phyloP scores from a whole-genome alignment of 2,113 vertebrate genomes.

The Onychostoma macrolepis region DNA sequence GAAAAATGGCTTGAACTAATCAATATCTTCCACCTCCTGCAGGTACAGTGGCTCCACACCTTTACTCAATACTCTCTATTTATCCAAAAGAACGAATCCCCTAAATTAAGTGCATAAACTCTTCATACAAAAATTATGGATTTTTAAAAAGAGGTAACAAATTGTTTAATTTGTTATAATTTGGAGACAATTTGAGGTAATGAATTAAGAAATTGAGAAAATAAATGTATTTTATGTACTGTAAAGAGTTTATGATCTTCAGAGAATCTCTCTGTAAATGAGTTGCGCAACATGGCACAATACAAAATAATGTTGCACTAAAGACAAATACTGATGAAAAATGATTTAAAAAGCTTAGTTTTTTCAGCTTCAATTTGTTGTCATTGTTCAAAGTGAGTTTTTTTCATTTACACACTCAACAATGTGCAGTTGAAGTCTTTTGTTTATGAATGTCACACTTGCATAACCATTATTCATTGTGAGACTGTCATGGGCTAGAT shows the following conservation, averaged over 20 bases:
- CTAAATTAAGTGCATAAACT: not conserved
- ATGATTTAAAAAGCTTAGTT: not conserved
- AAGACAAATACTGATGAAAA: not conserved
- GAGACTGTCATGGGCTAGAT: constrained; percentile 26
- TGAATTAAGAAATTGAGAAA: not conserved
- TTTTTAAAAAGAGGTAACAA: not conserved
- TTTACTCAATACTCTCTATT: not conserved
- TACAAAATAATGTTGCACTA: not conserved
- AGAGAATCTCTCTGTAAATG: constrained; percentile 1
- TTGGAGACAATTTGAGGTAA: not conserved
- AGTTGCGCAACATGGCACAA: constrained; percentile 5
- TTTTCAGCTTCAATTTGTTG: not conserved
- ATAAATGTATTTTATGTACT: not conserved
- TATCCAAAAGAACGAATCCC: not conserved
- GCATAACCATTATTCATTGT: constrained; percentile 29
- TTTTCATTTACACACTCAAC: constrained; percentile 20
- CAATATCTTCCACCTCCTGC: not conserved
- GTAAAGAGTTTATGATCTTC: not conserved
- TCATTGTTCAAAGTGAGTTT: constrained; percentile 32
- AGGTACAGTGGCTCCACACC: not conserved
- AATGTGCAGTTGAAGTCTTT: constrained; percentile 31
- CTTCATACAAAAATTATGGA: not conserved
- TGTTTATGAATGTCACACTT: constrained; percentile 40
- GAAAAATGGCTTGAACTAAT: not conserved
- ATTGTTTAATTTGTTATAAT: not conserved